A percentile compares a stretch with the other conserved stretches of the same genome.
phyloP scores from a whole-genome alignment of 2,888 invertebrate genomes.

The Germaria angustata region DNA sequence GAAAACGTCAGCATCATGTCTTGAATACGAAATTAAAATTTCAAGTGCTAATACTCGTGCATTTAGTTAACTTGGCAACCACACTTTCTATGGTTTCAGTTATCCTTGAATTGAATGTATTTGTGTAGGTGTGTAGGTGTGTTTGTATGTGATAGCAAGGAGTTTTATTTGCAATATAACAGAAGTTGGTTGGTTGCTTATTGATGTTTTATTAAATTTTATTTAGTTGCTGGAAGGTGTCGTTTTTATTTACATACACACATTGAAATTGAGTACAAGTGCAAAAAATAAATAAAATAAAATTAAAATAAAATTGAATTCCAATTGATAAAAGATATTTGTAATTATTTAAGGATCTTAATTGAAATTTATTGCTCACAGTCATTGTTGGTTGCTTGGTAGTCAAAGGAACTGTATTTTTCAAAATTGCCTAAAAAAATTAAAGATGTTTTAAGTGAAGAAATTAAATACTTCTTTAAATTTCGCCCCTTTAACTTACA shows the following conservation, averaged over 20 bases:
- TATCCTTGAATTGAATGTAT: neutral
- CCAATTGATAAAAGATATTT: constrained; percentile 58
- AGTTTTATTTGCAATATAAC: constrained; percentile 48
- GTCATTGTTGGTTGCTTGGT: neutral
- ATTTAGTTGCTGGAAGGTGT: constrained; percentile 50
- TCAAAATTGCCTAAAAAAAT: constrained; percentile 20
- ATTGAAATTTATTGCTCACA: constrained; percentile 62
- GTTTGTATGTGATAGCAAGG: neutral
- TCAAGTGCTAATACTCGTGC: constrained; percentile 63
- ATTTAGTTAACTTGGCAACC: constrained; percentile 59
- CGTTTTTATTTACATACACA: constrained; percentile 37
- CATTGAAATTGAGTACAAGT: constrained; percentile 37
- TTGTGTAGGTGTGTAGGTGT: neutral
- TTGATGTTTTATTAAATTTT: constrained; percentile 63
- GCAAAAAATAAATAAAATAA: constrained; percentile 8
- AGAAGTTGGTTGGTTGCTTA: constrained; percentile 29
- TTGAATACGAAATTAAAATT: constrained; percentile 69
- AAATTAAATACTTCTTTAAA: neutral
- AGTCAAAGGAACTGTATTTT: constrained; percentile 1
- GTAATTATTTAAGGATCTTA: constrained; percentile 63
- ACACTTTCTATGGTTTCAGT: constrained; percentile 26
- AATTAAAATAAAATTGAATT: constrained; percentile 62
- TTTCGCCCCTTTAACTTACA: too few relatives aligned
- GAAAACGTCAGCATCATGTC: constrained; percentile 63
- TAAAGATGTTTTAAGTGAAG: neutral